phyloP scores from a whole-genome alignment of 2,797 vertebrate species.

The Sebastolobus altivelis region DNA sequence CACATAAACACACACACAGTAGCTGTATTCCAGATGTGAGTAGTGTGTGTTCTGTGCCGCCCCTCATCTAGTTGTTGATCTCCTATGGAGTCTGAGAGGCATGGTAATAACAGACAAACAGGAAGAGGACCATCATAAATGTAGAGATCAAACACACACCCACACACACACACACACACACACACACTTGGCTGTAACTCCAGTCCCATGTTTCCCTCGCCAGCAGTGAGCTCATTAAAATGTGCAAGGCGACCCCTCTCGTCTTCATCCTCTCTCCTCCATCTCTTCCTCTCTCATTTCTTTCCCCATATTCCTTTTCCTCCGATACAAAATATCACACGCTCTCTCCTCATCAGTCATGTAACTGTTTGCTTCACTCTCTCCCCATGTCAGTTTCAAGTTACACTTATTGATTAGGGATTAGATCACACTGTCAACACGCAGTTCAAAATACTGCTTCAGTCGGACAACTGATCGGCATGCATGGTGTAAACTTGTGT shows the following conservation, averaged over 20 bases:
- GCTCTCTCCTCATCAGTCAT: background rate
- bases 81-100: constrained; percentile 56
- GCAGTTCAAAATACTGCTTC: constrained; percentile 24
- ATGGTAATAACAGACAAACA: constrained; percentile 72
- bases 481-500: constrained; percentile 59
- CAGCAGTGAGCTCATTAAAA: constrained; percentile 83
- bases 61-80: constrained; percentile 65
- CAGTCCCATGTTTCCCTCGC: constrained; percentile 63
- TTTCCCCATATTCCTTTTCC: constrained; percentile 24
- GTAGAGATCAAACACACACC: constrained; percentile 63
- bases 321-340: constrained; percentile 18
- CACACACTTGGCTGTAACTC: constrained; percentile 62
- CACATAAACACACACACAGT: constrained; percentile 31
- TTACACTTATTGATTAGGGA: constrained; percentile 26
- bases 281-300: constrained; percentile 51
- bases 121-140: constrained; percentile 75
- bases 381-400: background rate
- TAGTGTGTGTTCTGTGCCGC: constrained; percentile 34
- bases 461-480: constrained; percentile 44
- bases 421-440: constrained; percentile 26
- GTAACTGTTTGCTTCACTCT: constrained; percentile 8
- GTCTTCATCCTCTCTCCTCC: constrained; percentile 60
- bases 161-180: constrained; percentile 46
- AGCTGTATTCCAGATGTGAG: constrained; percentile 67
- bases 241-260: constrained; percentile 74